Base-by-base conservation (phyloP, 2,113 vertebrate genomes). In the Notothenia rossii region DNA sequence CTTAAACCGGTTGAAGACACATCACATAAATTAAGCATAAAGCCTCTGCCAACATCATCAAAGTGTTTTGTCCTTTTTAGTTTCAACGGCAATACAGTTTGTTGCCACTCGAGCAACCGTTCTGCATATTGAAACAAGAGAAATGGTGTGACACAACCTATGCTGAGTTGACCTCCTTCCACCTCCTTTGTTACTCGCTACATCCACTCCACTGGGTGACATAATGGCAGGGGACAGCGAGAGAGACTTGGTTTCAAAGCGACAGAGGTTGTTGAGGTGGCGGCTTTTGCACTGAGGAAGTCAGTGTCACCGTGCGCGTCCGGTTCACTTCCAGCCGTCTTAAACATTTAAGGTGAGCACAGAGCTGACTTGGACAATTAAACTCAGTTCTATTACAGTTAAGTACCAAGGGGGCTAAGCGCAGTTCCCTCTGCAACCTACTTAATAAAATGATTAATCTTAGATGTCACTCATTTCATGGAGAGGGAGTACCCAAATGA, bases 381-480 rank as follows among this genome's bases (percentile, higher is more conserved):
- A 64, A 86, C 70, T 77, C 60, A 73, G 75, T 64, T 91, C 82
- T 83, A 76, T 88, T 88, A 88, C 80, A 89, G 56, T 75, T 71
- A 60, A 86, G 85, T 58, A 79, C 83, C 77, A 67, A 67, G 53
- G 84, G 86, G 79, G 67, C 53, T 43, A 10, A 69, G 67, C 2
- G 5, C 15, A 43, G 64, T 50, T 84, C 82, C 81, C 83, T 66
- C 4, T 14, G 75, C 62, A 73, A 75, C 77, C 72, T 66, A 53
- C 70, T 90, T 84, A 70, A 84, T 79, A 85, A 67, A 84, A 88
- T 86, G 59, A 92, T 89, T 84, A 81, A 91, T 91, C 55, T 63
- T 67, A 78, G 68, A 77, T 79, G 77, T 79, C 76, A 85, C 75
- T 84, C 81, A 65, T 77, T 74, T 87, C 50, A 66, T 72, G 45